These are phyloP conservation scores for Sardina pilchardus DNA, from an alignment of 2,113 vertebrate genomes.

Conservation along the genomic window DNA sequence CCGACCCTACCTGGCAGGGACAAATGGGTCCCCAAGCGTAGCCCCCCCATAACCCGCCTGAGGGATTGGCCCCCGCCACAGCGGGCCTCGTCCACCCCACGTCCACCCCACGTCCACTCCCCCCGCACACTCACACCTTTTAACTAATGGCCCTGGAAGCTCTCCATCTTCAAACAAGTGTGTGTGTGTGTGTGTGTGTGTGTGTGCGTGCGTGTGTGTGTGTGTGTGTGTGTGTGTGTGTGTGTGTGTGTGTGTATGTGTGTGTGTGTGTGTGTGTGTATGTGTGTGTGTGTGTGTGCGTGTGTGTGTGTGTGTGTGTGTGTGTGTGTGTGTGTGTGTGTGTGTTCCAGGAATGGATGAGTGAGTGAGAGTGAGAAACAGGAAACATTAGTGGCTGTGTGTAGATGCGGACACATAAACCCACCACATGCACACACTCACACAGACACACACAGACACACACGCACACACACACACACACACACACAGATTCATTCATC, in stretches of 20 bases:
- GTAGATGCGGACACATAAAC: constrained; percentile 3
- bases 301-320: background rate
- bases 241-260: background rate
- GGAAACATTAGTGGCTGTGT: background rate
- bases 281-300: no score
- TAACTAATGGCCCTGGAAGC: constrained; percentile 23
- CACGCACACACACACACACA: background rate
- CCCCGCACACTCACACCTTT: constrained; percentile 8
- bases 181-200: background rate
- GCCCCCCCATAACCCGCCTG: constrained; percentile 5
- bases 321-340: background rate
- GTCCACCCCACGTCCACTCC: background rate
- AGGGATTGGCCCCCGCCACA: constrained; percentile 15
- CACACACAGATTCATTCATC: background rate
- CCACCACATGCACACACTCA: background rate
- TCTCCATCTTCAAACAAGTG: constrained; percentile 5
- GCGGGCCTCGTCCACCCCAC: background rate
- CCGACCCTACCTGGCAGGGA: constrained; percentile 36
- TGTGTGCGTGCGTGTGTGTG: background rate
- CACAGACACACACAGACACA: background rate
- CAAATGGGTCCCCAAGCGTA: constrained; percentile 30
- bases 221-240: background rate
- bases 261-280: background rate
- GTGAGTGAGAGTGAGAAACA: background rate
- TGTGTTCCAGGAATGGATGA: constrained; percentile 1